Base-by-base conservation (phyloP, 2,113 vertebrate genomes). In the Plotosus lineatus region DNA sequence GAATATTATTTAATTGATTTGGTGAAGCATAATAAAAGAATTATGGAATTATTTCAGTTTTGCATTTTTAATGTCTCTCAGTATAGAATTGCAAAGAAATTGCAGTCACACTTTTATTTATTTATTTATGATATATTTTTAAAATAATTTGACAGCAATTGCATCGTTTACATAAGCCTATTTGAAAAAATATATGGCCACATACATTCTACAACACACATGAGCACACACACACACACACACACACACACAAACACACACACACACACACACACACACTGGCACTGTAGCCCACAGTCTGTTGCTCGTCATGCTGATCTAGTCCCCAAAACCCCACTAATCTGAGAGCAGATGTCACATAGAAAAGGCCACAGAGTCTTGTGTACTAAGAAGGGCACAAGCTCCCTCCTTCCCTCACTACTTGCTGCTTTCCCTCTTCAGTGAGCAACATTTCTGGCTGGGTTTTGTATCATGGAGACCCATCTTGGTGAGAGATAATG, bases 281-380 rank as follows among this genome's bases (percentile, higher is more conserved):
- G 83, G 36, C 58, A 51, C 36, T 50, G 19, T 4, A 21, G 46
- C 31, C 69, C 42, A 61, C 53, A 85, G 73, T 56, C 80, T 83
- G 51, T 74, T 74, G 74, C 51, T 55, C 68, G 50, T 58, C 74
- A 76, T 50, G 15, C 72, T 63, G 58, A 63, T 77, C 44, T 78
- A 79, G 77, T 85, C 53, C 77, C 74, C 78, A 76, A 82, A 80
- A 75, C 72, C 58, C 28, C 56, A 55, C 74, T 82, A 85, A 79
- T 85, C 61, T 79, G 72, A 14, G 53, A 78, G 44, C 71, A 85
- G 60, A 82, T 82, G 80, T 46, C 76, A 71, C 75, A 78, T 78
- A 48, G 28, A 44, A 82, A 65, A 78, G 50, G 60, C 69, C 79
- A 51, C 9, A 71, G 79, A 74, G 72, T 31, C 61, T 66, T 69